A percentile compares a stretch with the other conserved stretches of the same genome.
These are phyloP conservation scores for Xanthia togata DNA, from an alignment of 2,888 invertebrate species.

Conservation along the genomic window DNA sequence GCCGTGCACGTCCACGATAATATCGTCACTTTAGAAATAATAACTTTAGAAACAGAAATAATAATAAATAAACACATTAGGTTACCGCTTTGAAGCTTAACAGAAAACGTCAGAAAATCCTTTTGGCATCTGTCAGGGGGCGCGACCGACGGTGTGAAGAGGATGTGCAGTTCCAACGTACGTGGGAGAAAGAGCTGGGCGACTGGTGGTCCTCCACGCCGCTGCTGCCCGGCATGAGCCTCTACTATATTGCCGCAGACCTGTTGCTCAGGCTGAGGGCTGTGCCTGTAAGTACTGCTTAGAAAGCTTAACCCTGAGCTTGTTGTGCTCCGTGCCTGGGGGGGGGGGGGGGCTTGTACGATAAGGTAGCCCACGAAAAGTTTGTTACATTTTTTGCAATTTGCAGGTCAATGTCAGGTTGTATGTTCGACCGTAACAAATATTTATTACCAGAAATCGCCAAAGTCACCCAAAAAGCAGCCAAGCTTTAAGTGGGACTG, in stretches of 20 bases:
- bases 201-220: constrained; percentile 87
- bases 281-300: constrained; percentile 72
- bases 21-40: background rate
- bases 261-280: constrained; percentile 81
- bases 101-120: background rate
- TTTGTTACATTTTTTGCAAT: background rate
- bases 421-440: background rate
- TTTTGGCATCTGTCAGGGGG: constrained; percentile 45
- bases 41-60: background rate
- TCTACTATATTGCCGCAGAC: constrained; percentile 83
- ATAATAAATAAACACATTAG: no score
- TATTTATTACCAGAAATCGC: no score
- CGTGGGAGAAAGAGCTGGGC: constrained; percentile 84
- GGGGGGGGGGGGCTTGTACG: no score
- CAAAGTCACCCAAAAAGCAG: no score
- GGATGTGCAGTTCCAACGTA: constrained; percentile 63
- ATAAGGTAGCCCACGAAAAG: background rate
- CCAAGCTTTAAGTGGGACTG: no score
- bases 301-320: background rate
- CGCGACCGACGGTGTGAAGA: constrained; percentile 35
- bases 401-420: background rate
- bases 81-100: background rate
- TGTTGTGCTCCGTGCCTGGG: no score
- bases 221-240: constrained; percentile 76
- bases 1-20: background rate